Evolutionary conservation across 2,797 vertebrate genomes (phyloP), one percentile per base, ranked within the genome.

Genomic region (Sylvia borin): DNA sequence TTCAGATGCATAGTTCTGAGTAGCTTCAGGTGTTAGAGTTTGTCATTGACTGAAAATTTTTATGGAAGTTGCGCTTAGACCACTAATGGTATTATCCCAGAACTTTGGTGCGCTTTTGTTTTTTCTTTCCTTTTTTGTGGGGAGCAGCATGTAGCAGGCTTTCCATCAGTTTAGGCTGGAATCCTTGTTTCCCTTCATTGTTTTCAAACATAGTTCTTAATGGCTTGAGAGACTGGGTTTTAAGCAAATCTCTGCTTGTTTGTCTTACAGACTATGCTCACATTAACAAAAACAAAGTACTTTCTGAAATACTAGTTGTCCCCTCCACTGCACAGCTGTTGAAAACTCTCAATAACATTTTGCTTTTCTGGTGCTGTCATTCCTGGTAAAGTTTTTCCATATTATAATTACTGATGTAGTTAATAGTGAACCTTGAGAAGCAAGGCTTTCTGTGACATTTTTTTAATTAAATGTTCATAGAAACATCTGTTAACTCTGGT

Each of bases 121-220:
- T 43, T 43, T 48, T 34, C 6, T 45, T 48, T 19, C 5, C 1
- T 31, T 43, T 11, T 18, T 29, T 5, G 3, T 3, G 1, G 21
- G 25, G 32, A 50, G 17, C 19, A 88, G 21, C 6, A 36, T 43
- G 20, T 54, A 19, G 11, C 25, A 48, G 31, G 3, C 25, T 81
- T 85, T 48, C 38, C 64, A 6, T 54, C 19, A 54, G 6, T 38
- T 54, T 66, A 64, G 13, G 7, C 31, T 91, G 36, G 40, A 79
- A 85, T 79, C 10, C 4, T 85, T 53, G 34, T 67, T 95, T 72
- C 34, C 38, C 48, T 79, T 70, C 29, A 60, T 14, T 9, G 5
- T 79, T 92, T 80, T 71, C 38, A 67, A n/a, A 54, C 4, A 3
- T 22, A 13, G 25, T 32, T 90, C 47, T 64, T 79, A n/a, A n/a